These are phyloP conservation scores for Embidobia sp. DNA, from an alignment of 2,888 invertebrate species.

Conservation along the genomic window DNA sequence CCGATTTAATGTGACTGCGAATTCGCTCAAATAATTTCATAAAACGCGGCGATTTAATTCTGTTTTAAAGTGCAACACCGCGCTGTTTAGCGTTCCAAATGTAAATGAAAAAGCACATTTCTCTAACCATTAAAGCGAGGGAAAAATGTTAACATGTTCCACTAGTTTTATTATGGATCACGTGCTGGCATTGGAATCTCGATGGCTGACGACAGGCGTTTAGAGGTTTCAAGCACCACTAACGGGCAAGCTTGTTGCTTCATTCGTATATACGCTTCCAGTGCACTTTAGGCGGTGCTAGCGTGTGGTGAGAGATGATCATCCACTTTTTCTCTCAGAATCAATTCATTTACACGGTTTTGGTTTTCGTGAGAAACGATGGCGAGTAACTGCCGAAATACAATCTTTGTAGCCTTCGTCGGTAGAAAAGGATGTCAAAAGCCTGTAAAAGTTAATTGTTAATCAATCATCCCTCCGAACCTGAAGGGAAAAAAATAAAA, in stretches of 20 bases:
- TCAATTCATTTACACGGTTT: conserved; percentile 40
- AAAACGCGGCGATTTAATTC: conserved; percentile 4
- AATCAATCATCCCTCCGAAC: no score
- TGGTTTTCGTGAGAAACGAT: neutral
- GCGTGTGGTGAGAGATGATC: conserved; percentile 46
- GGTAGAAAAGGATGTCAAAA: no score
- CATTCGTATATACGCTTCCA: conserved; percentile 61
- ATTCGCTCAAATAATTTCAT: conserved; percentile 25
- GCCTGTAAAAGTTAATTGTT: no score
- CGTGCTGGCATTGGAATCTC: conserved; percentile 57
- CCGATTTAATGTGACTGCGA: conserved; percentile 6
- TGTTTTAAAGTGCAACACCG: conserved; percentile 1
- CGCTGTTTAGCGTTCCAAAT: conserved; percentile 6
- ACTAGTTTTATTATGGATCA: conserved; percentile 52
- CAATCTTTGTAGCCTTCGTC: no score
- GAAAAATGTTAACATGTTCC: conserved; percentile 52
- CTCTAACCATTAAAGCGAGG: conserved; percentile 29
- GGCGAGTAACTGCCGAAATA: neutral
- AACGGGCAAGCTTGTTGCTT: conserved; percentile 65
- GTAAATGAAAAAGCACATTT: conserved; percentile 22
- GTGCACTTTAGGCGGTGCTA: conserved; percentile 51
- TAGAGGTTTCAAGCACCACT: conserved; percentile 65
- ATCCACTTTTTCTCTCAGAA: conserved; percentile 41
- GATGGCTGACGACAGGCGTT: conserved; percentile 63
- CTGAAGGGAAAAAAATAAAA: no score